These are phyloP conservation scores for Dallia pectoralis DNA, from an alignment of 2,797 vertebrate species.

Conservation along the genomic window DNA sequence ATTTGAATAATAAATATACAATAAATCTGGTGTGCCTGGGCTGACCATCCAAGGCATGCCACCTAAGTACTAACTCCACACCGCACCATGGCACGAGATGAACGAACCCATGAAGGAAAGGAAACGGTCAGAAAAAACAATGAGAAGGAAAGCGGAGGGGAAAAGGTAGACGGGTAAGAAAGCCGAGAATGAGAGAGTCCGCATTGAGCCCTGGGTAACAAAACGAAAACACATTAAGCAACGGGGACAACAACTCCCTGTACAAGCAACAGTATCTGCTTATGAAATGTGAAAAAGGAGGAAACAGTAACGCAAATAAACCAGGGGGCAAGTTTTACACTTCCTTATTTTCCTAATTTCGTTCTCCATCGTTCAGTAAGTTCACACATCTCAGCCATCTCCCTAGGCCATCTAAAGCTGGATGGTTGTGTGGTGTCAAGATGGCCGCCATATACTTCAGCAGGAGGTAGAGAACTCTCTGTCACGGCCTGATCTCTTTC, in stretches of 20 bases:
- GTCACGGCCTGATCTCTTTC: too few species aligned
- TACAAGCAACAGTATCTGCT: not conserved
- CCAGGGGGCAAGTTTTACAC: not conserved
- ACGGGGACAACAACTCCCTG: not conserved
- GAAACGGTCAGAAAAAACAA: not conserved
- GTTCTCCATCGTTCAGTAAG: slow-evolving; percentile 1
- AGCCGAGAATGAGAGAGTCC: not conserved
- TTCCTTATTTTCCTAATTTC: not conserved
- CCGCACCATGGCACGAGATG: not conserved
- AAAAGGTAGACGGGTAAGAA: not conserved
- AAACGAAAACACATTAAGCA: not conserved
- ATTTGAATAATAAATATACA: not conserved
- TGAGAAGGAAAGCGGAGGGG: not conserved
- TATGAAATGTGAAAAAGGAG: not conserved
- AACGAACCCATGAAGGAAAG: slow-evolving; percentile 12
- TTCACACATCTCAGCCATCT: not conserved
- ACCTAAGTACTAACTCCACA: not conserved
- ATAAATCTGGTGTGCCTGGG: not conserved
- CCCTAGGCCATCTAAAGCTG: not conserved
- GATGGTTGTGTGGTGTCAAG: not conserved
- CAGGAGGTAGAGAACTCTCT: slow-evolving; percentile 22
- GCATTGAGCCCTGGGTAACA: not conserved
- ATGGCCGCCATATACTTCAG: slow-evolving; percentile 16
- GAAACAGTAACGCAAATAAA: not conserved
- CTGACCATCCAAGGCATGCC: slow-evolving; percentile 24